These are phyloP conservation scores for Anarsia innoxiella DNA, from an alignment of 2,888 invertebrate species.

Conservation along the genomic window DNA sequence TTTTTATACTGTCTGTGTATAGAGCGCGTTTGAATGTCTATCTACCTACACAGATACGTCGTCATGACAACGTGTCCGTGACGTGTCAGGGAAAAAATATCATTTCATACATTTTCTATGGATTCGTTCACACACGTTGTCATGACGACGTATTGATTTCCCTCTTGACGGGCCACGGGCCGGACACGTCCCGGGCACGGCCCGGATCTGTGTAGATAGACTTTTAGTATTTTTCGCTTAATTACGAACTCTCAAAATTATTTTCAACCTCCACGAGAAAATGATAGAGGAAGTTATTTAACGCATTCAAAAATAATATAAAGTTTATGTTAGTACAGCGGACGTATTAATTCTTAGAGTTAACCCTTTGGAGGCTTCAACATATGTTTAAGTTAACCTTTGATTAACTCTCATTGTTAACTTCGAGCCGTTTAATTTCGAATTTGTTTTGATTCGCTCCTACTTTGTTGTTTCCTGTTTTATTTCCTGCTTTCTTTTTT, in stretches of 20 bases:
- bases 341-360: constrained; percentile 73
- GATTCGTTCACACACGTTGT: background rate
- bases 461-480: constrained; percentile 48
- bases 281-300: constrained; percentile 61
- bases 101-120: too few relatives aligned
- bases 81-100: too few relatives aligned
- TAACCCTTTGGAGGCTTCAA: constrained; percentile 55
- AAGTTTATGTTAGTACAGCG: constrained; percentile 47
- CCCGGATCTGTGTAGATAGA: too few relatives aligned
- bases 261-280: background rate
- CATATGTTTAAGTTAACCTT: constrained; percentile 50
- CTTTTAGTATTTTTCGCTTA: background rate
- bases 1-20: too few relatives aligned
- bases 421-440: constrained; percentile 55
- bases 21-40: too few relatives aligned
- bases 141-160: background rate
- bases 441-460: constrained; percentile 64
- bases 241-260: background rate
- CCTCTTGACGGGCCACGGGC: background rate
- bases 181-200: too few relatives aligned
- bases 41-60: too few relatives aligned
- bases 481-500: too few relatives aligned
- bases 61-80: too few relatives aligned
- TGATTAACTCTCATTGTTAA: constrained; percentile 54
- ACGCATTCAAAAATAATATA: constrained; percentile 56